Evolutionary conservation across 2,797 vertebrate species (phyloP).

Genomic region (Momotus momota): DNA sequence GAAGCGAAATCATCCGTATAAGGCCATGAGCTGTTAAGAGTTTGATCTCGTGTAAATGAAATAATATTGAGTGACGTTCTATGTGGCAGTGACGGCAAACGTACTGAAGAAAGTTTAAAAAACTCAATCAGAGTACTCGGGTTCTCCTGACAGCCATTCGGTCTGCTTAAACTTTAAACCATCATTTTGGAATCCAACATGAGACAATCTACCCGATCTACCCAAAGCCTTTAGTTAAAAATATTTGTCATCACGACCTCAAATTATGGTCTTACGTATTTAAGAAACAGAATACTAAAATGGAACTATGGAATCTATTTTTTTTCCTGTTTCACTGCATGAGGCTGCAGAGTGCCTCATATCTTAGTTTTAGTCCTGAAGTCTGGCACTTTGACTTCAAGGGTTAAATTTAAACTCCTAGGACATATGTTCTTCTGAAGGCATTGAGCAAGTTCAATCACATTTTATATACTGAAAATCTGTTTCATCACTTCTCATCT

Average conservation of each 20-base stretch:
- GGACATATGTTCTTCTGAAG: not conserved
- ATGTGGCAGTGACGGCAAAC: not conserved
- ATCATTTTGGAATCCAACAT: not conserved
- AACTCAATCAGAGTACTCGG: not conserved
- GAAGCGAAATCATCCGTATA: not conserved
- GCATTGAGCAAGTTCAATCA: not conserved
- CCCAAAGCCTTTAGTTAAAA: not conserved
- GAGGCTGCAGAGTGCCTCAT: not conserved
- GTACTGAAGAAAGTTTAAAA: not conserved
- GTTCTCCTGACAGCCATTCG: not conserved
- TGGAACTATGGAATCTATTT: not conserved
- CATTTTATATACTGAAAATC: not conserved
- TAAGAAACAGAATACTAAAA: not conserved
- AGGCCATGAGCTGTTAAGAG: not conserved
- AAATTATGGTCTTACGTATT: not conserved
- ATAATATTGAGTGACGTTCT: not conserved
- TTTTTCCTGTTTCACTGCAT: not conserved
- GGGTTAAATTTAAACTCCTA: not conserved
- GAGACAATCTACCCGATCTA: not conserved
- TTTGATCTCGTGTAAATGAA: not conserved
- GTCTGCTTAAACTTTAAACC: not conserved
- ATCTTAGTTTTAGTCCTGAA: not conserved
- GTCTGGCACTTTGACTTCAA: not conserved
- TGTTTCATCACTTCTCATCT: not conserved
- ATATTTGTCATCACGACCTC: not conserved